Evolutionary conservation across 2,797 vertebrate species (phyloP).

Genomic region (Spinibarbus caldwelli): DNA sequence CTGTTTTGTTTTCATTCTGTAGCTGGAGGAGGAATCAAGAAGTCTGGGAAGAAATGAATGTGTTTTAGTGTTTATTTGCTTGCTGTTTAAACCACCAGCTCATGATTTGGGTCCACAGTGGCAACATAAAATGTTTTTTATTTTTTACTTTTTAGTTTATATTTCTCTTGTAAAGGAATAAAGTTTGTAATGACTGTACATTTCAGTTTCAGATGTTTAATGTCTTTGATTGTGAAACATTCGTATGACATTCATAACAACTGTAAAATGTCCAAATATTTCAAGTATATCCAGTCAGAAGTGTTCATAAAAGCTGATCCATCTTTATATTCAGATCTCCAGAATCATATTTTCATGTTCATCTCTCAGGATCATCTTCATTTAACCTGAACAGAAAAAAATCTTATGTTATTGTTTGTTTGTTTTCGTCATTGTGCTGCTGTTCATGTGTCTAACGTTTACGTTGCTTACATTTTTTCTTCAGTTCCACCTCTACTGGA

Average conservation of each 20-base stretch:
- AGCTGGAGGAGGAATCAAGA: constrained; percentile 94
- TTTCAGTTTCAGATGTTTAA: background rate
- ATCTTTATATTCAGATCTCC: background rate
- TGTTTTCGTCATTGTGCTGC: constrained; percentile 18
- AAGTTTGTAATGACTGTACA: constrained; percentile 60
- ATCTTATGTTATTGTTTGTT: background rate
- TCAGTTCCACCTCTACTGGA: constrained; percentile 77
- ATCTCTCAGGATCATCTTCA: background rate
- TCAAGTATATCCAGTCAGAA: background rate
- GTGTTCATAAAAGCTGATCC: background rate
- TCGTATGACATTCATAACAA: background rate
- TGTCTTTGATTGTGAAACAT: background rate
- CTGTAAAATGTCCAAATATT: background rate
- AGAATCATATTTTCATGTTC: background rate
- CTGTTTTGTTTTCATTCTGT: constrained; percentile 59
- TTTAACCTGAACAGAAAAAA: background rate
- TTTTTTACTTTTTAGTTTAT: constrained; percentile 39
- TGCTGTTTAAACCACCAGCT: background rate
- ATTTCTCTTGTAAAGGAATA: constrained; percentile 65
- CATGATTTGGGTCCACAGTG: constrained; percentile 32
- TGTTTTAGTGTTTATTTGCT: background rate
- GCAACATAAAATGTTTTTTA: constrained; percentile 21
- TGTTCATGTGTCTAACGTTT: background rate
- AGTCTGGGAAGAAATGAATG: constrained; percentile 94
- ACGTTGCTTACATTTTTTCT: background rate